phyloP scores from a whole-genome alignment of 1,140 invertebrate species.

The Odontomachus brunneus region DNA sequence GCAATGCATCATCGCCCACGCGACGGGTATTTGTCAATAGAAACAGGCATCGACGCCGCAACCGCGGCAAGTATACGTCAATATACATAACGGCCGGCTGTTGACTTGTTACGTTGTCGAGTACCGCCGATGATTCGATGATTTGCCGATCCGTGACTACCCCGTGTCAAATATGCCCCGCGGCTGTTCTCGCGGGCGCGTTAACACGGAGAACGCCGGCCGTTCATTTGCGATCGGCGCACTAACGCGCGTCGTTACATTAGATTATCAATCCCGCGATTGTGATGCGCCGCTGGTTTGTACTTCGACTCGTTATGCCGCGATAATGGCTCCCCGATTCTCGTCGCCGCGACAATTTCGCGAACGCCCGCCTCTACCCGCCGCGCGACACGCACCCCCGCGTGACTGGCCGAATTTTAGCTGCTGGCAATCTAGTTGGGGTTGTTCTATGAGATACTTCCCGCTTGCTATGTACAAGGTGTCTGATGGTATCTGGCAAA shows the following conservation, averaged over 20 bases:
- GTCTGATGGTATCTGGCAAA: too few species aligned
- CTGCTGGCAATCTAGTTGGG: too few species aligned
- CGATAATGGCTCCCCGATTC: slow-evolving; percentile 64
- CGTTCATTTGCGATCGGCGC: slow-evolving; percentile 77
- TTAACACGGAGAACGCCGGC: slow-evolving; percentile 73
- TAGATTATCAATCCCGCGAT: slow-evolving; percentile 75
- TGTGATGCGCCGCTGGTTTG: slow-evolving; percentile 71
- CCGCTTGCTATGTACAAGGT: too few species aligned
- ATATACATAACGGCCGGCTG: slow-evolving; percentile 82
- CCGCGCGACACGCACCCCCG: slow-evolving; percentile 30
- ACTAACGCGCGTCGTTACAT: slow-evolving; percentile 76
- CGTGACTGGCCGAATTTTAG: slow-evolving; percentile 59
- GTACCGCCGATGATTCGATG: slow-evolving; percentile 81
- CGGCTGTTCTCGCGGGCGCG: slow-evolving; percentile 71
- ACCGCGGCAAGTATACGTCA: slow-evolving; percentile 79
- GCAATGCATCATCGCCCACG: slow-evolving; percentile 78
- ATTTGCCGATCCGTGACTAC: slow-evolving; percentile 83
- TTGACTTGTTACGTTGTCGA: slow-evolving; percentile 85
- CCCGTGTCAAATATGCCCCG: slow-evolving; percentile 82
- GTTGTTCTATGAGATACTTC: too few species aligned
- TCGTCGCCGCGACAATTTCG: slow-evolving; percentile 69
- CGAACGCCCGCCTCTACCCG: slow-evolving; percentile 22
- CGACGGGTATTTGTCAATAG: slow-evolving; percentile 83
- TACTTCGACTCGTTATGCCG: slow-evolving; percentile 72
- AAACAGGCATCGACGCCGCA: slow-evolving; percentile 78